Base-by-base conservation (phyloP, 2,797 vertebrate genomes). In the Rhabdophis nuchalis region DNA sequence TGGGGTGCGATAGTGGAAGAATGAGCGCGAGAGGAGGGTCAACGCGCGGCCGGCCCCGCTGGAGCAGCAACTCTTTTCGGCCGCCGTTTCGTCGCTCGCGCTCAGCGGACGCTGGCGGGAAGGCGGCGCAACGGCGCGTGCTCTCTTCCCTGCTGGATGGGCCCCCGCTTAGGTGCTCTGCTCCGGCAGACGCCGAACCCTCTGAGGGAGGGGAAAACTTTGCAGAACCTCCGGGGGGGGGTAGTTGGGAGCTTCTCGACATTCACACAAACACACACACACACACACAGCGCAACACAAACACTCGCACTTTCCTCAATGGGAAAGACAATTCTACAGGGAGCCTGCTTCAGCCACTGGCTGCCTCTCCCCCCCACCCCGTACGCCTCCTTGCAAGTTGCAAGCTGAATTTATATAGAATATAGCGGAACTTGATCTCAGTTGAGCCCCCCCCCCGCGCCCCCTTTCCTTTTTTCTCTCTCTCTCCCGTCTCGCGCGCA, bases 1-100 rank as follows among this genome's bases (percentile, higher is more conserved):
- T 25, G 60, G 12, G 36, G 58, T n/a, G n/a, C n/a, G 7, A n/a
- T 91, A 46, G 89, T 1, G 60, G 57, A 25, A 94, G 94, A 53
- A 41, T 1, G n/a, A 5, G 57, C 68, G 32, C 1, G 93, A 52
- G 92, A 54, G 54, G 32, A 93, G 77, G 64, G 54, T n/a, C 12
- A 11, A 11, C 91, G 89, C 52, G 27, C 2, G 93, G 91, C 87
- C 91, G 68, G 92, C 41, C 41, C 23, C n/a, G 6, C n/a, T 5
- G 41, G 46, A 46, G 41, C 32, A 14, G 77, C 16, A 29, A 11
- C 27, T 11, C 72, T 32, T 5, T 5, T 11, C 18, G 25, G 46
- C 3, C 9, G 13, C 60, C 7, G 86, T 14, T 52, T 16, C 13
- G 90, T 18, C 11, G 77, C 56, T 60, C 10, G 82, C 52, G 72